Evolutionary conservation across 2,888 invertebrate genomes (phyloP), one percentile per base, ranked within the genome.

Genomic region (Cataglyphis altisquamis): DNA sequence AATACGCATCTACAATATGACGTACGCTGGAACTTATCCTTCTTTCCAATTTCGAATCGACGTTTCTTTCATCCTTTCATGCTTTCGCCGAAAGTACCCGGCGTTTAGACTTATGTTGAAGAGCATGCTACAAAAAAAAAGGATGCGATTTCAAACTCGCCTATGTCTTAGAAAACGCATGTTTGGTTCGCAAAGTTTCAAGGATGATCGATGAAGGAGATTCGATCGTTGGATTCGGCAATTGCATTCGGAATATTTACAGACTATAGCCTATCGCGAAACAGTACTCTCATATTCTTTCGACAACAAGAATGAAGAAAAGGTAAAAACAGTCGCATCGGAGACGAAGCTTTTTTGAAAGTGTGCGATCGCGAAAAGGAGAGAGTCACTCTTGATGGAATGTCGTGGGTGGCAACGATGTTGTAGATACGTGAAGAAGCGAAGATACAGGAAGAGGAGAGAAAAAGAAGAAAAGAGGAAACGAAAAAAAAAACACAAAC

Each of bases 381-480:
- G 52, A 80, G 9, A 25, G 55, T 78, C 78, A n/a, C 57, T 70
- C 32, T 70, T 45, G 60, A 68, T 57, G 57, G 60, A 18, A 62
- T 48, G 48, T 39, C 75, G 75, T 41, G 68, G 41, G 25, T n/a
- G 32, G n/a, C 45, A 45, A 62, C 70, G 67, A 36, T 60, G 84
- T 84, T 87, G 87, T 87, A 84, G 86, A 87, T 89, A 86, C 64
- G 68, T 36, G 73, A 63, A 70, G 36, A 21, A 36, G 63, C 45
- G 60, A 18, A 57, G 63, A 80, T 32, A 36, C n/a, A 55, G 48
- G 39, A 75, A 70, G 60, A 36, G 60, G 60, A 80, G 72, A 39
- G n/a, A 12, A 68, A 73, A 29, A 41, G 12, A 39, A 57, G 10
- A 25, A 63, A 39, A 36, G 62, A 64, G 60, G 52, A 32, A 66